Evolutionary conservation across 2,888 invertebrate species (phyloP), one percentile per base, ranked within the genome.

Genomic region (Drosophila falleni): DNA sequence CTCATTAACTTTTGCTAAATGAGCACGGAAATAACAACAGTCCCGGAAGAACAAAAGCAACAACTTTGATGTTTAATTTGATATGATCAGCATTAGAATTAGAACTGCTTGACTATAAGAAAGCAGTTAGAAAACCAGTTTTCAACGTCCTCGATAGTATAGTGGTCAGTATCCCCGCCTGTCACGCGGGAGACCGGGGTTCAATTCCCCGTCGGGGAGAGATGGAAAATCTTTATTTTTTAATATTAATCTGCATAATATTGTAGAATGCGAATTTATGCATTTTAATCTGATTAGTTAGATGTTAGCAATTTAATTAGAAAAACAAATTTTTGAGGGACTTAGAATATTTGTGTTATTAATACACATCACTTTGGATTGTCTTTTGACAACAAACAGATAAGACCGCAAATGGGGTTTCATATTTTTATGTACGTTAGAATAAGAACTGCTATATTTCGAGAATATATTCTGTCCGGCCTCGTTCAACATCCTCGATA

Each of bases 91-190:
- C 58, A 60, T 65, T 74, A 64, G 69, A 73, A 59, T 53, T 53
- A 49, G 46, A 62, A 35, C 51, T 35, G 33, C 23, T 56, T 59
- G 42, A 42, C 10, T 55, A 49, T 23, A 42, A 54, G 10, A 19
- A 42, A 2, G 13, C 47, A 54, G 15, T 61, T 68, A 44, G 69
- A 15, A 61, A 19, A 6, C 0, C 2, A 0, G 0, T 0, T 1
- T 0, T 2, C 26, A 60, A 58, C 53, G 8, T 81, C 85, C 80
- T 81, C 81, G 85, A 81, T 85, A 81, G 85, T 81, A 85, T 81
- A 81, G 81, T 81, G 81, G 81, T 83, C 51, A 83, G 80, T 80
- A 80, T 82, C 82, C 82, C 82, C 80, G 80, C 82, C 79, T 80
- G 83, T 80, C 80, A 80, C 80, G 80, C 80, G 83, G 80, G 80